A percentile compares a stretch with the other conserved stretches of the same genome.
phyloP scores from a whole-genome alignment of 2,113 vertebrate genomes.

The Abramis brama region DNA sequence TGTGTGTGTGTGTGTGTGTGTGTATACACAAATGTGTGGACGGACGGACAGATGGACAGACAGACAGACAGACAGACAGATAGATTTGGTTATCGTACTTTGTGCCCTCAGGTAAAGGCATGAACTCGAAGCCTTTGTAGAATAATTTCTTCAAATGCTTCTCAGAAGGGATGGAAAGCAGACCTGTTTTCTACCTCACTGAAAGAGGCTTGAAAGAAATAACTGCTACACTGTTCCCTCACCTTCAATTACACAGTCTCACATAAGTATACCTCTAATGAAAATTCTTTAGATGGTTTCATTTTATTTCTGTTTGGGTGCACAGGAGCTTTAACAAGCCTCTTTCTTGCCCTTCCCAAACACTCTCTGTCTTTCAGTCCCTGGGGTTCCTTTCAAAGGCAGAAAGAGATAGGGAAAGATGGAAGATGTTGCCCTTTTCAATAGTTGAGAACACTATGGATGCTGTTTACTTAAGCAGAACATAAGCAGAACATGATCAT shows the following conservation, averaged over 20 bases:
- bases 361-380: not conserved
- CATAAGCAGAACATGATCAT: not conserved
- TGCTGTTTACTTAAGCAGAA: not conserved
- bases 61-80: too few species aligned
- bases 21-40: too few species aligned
- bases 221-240: constrained; percentile 18
- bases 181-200: constrained; percentile 8
- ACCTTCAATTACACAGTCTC: constrained; percentile 3
- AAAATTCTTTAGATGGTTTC: constrained; percentile 44
- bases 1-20: too few species aligned
- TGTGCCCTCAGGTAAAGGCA: constrained; percentile 21
- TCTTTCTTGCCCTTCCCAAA: constrained; percentile 1
- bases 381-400: constrained; percentile 32
- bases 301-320: constrained; percentile 42
- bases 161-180: constrained; percentile 20
- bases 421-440: constrained; percentile 9
- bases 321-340: constrained; percentile 22
- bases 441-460: not conserved
- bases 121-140: not conserved
- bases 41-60: too few species aligned
- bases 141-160: constrained; percentile 1
- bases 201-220: constrained; percentile 25
- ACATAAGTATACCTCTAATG: constrained; percentile 17
- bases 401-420: constrained; percentile 8
- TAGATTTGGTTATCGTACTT: not conserved